phyloP scores from a whole-genome alignment of 2,797 vertebrate species.

The Fistularia tabacaria region DNA sequence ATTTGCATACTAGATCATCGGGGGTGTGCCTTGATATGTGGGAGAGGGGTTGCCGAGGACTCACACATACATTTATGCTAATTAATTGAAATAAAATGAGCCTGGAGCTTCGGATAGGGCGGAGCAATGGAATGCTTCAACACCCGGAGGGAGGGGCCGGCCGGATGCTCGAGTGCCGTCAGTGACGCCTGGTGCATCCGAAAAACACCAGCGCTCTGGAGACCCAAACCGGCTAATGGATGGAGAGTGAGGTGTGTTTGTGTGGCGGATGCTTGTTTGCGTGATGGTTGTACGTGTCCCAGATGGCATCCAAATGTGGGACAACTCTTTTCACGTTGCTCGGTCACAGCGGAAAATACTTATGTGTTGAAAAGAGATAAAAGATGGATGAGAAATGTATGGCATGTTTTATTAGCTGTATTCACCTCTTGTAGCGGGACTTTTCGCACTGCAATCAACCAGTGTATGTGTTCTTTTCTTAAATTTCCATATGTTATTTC shows the following conservation, averaged over 20 bases:
- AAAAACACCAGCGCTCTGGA: slow-evolving; percentile 25
- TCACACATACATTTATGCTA: slow-evolving; percentile 58
- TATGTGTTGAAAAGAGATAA: too few species aligned
- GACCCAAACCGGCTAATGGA: slow-evolving; percentile 10
- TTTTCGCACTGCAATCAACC: too few species aligned
- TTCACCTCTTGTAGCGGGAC: too few species aligned
- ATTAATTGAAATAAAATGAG: slow-evolving; percentile 70
- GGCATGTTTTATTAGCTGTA: too few species aligned
- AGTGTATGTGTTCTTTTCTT: too few species aligned
- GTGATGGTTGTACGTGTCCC: slow-evolving; percentile 3
- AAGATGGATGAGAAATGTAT: too few species aligned
- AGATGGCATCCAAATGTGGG: neutral
- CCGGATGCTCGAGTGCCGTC: slow-evolving; percentile 22
- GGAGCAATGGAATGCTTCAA: slow-evolving; percentile 44
- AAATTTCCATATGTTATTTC: too few species aligned
- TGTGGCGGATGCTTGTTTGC: too few species aligned
- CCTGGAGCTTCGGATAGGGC: slow-evolving; percentile 44
- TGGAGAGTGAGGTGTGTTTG: slow-evolving; percentile 1
- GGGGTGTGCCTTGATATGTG: slow-evolving; percentile 24
- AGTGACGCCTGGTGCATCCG: slow-evolving; percentile 28
- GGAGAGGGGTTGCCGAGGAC: slow-evolving; percentile 4
- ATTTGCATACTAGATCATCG: slow-evolving; percentile 67
- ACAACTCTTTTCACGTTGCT: too few species aligned
- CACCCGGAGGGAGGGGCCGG: slow-evolving; percentile 36
- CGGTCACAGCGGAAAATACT: too few species aligned